Conservation (phyloP, 2,113 vertebrate genomes). For the Anguilla rostrata region DNA sequence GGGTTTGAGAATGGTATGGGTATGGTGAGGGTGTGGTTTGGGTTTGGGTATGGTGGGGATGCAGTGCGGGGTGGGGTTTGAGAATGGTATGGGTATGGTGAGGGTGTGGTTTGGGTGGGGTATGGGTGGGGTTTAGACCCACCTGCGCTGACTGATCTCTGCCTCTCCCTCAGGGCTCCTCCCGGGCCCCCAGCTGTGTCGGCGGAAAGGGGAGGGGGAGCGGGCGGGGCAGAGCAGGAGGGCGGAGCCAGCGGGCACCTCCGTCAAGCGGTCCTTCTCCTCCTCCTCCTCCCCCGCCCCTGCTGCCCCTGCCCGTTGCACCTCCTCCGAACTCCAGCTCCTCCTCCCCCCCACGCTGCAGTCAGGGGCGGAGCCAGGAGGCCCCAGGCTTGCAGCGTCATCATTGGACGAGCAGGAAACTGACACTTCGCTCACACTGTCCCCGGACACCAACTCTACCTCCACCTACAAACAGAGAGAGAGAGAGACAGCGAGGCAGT, state of each 20-base stretch:
- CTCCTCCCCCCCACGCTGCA: slow-evolving; percentile 47
- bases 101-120: background rate
- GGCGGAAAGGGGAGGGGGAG: slow-evolving; percentile 80
- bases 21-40: background rate
- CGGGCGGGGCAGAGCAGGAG: slow-evolving; percentile 65
- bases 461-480: slow-evolving; percentile 42
- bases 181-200: slow-evolving; percentile 89
- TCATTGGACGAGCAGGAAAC: slow-evolving; percentile 83
- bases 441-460: slow-evolving; percentile 30
- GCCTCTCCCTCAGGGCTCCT: slow-evolving; percentile 68
- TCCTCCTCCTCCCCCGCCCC: slow-evolving; percentile 69
- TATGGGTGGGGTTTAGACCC: background rate
- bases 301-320: slow-evolving; percentile 46
- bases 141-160: slow-evolving; percentile 82
- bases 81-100: background rate
- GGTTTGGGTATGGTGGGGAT: background rate
- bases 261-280: slow-evolving; percentile 78
- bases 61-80: background rate
- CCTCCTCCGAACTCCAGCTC: slow-evolving; percentile 40
- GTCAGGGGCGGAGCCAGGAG: slow-evolving; percentile 78
- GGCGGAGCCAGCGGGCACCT: slow-evolving; percentile 61
- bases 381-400: slow-evolving; percentile 81
- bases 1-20: background rate
- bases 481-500: slow-evolving; percentile 20
- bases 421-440: slow-evolving; percentile 57